A percentile compares a stretch with the other conserved stretches of the same genome.
phyloP scores from a whole-genome alignment of 2,888 invertebrate genomes.

The Epirrita christyi region DNA sequence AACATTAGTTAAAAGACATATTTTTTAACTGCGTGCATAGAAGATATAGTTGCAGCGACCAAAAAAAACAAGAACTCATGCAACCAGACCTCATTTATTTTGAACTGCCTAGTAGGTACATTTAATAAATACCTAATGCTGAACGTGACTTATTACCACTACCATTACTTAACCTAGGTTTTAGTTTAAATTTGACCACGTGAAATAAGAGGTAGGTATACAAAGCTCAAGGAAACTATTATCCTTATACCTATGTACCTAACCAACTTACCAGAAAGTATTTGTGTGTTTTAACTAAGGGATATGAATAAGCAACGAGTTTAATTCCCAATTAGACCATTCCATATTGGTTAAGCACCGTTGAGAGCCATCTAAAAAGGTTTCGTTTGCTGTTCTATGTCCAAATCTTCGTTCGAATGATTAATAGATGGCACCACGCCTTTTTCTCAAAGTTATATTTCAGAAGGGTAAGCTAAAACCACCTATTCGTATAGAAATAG shows the following conservation, averaged over 20 bases:
- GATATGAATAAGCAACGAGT: constrained; percentile 6
- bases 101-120: background rate
- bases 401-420: too few relatives aligned
- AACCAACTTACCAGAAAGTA: background rate
- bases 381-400: too few relatives aligned
- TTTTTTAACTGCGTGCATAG: background rate
- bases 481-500: too few relatives aligned
- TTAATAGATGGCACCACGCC: too few relatives aligned
- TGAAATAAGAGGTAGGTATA: background rate
- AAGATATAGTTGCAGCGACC: background rate
- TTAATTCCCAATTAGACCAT: constrained; percentile 3
- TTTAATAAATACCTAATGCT: background rate
- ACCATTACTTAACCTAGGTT: background rate
- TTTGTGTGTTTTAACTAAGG: background rate
- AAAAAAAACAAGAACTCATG: too few relatives aligned
- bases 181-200: background rate
- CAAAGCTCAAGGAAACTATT: background rate
- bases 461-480: too few relatives aligned
- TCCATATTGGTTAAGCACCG: too few relatives aligned
- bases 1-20: background rate
- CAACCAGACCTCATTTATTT: background rate
- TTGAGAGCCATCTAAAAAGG: too few relatives aligned
- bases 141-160: background rate
- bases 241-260: background rate
- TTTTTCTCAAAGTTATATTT: too few relatives aligned